Conservation (phyloP, 2,888 invertebrate genomes). For the Cephus pulcher region DNA sequence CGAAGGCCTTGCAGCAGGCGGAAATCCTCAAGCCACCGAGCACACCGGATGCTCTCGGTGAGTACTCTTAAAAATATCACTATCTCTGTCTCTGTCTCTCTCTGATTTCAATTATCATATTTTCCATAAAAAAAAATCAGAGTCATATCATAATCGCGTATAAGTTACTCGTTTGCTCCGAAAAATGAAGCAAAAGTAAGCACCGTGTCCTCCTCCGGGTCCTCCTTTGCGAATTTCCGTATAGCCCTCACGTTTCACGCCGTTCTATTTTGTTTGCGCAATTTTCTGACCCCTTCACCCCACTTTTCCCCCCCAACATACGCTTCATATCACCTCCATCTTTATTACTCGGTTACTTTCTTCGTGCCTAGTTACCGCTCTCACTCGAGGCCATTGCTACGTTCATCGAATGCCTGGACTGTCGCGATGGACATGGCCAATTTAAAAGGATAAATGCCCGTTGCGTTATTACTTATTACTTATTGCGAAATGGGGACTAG, state of each 20-base stretch:
- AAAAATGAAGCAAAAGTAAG: not conserved
- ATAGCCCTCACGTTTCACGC: not conserved
- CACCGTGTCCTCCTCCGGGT: not conserved
- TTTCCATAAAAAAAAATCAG: not conserved
- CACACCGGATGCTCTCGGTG: constrained; percentile 64
- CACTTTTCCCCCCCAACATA: not conserved
- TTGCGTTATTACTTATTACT: constrained; percentile 12
- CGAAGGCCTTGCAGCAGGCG: constrained; percentile 75
- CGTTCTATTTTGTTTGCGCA: not conserved
- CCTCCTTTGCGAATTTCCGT: not conserved
- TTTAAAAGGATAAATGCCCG: constrained; percentile 18
- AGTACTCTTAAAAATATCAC: constrained; percentile 36
- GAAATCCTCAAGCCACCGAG: constrained; percentile 68
- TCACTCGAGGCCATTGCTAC: not conserved
- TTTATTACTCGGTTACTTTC: not conserved
- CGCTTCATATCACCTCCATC: not conserved
- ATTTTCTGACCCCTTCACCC: not conserved
- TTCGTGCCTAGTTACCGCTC: not conserved
- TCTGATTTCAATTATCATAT: not conserved
- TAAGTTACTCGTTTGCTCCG: not conserved
- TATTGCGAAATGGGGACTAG: not conserved
- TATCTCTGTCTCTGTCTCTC: not conserved
- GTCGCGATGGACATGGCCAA: constrained; percentile 6
- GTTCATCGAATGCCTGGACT: not conserved
- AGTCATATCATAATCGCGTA: not conserved